These are phyloP conservation scores for Bos javanicus DNA, from an alignment of 2,113 vertebrate genomes.

Conservation along the genomic window DNA sequence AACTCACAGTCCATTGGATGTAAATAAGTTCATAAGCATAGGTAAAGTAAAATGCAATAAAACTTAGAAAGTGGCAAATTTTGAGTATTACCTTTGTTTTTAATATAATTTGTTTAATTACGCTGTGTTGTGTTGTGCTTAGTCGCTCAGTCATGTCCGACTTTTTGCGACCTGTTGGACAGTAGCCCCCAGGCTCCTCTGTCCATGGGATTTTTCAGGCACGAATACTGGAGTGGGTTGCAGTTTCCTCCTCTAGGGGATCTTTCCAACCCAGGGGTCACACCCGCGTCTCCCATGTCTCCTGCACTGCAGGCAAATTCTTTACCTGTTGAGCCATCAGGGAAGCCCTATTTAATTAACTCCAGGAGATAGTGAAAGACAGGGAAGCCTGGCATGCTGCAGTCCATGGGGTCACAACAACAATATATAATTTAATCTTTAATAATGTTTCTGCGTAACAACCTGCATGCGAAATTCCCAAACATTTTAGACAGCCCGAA, in stretches of 20 bases:
- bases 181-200: background rate
- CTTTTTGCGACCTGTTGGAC: background rate
- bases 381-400: background rate
- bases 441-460: background rate
- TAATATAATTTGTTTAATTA: background rate
- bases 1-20: background rate
- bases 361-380: background rate
- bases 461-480: background rate
- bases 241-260: background rate
- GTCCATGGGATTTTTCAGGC: background rate
- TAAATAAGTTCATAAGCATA: background rate
- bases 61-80: background rate
- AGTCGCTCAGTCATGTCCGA: background rate
- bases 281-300: rapidly evolving
- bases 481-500: background rate
- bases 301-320: background rate
- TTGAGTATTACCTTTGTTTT: background rate
- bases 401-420: background rate
- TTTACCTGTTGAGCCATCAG: background rate
- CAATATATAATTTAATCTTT: background rate
- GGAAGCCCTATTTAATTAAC: background rate
- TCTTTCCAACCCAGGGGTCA: background rate
- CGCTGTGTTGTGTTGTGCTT: background rate
- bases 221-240: background rate
- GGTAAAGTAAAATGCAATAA: background rate